These are phyloP conservation scores for Aethes cnicana DNA, from an alignment of 2,888 invertebrate genomes.

Conservation along the genomic window DNA sequence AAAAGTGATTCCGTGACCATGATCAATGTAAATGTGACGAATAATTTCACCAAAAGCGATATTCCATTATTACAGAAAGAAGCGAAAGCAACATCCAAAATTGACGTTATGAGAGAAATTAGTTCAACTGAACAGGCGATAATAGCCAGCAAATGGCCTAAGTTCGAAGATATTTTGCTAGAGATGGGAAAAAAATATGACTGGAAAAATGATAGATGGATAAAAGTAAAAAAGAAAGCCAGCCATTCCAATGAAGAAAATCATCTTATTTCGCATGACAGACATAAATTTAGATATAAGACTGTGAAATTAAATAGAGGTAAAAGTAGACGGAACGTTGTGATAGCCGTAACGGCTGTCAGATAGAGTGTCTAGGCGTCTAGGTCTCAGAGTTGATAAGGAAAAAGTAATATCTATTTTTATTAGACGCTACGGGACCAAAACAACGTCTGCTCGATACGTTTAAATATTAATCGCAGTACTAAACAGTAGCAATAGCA, in stretches of 20 bases:
- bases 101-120: constrained; percentile 8
- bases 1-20: background rate
- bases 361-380: constrained; percentile 56
- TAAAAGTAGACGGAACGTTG: constrained; percentile 70
- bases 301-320: constrained; percentile 69
- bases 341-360: constrained; percentile 73
- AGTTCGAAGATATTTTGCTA: constrained; percentile 68
- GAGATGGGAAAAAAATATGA: constrained; percentile 71
- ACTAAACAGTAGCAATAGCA: too few relatives aligned
- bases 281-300: constrained; percentile 72
- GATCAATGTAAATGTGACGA: constrained; percentile 10
- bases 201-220: constrained; percentile 77
- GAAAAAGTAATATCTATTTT: constrained; percentile 30
- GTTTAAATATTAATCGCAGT: constrained; percentile 11
- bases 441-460: constrained; percentile 42
- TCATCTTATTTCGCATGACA: constrained; percentile 53
- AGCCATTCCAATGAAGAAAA: constrained; percentile 42
- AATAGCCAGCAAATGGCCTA: constrained; percentile 56
- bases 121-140: constrained; percentile 12
- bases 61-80: too few relatives aligned
- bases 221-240: constrained; percentile 67
- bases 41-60: background rate
- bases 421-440: constrained; percentile 56
- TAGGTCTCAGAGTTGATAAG: constrained; percentile 35
- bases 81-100: background rate